These are phyloP conservation scores for Molanna angustata DNA, from an alignment of 2,888 invertebrate genomes.

Conservation along the genomic window DNA sequence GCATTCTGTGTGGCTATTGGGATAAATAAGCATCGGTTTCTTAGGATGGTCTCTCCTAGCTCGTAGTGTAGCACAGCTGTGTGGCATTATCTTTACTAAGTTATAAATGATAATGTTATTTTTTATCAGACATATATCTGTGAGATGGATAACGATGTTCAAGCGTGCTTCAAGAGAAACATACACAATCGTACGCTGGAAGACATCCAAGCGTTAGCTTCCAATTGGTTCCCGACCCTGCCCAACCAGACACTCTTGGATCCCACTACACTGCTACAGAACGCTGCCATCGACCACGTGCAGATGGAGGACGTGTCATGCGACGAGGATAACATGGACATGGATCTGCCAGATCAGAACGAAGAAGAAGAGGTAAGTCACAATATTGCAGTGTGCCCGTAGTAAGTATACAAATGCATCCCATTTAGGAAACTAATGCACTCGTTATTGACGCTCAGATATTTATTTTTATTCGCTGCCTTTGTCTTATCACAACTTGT, in stretches of 20 bases:
- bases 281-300: slow-evolving; percentile 76
- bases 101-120: no score
- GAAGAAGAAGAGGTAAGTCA: slow-evolving; percentile 52
- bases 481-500: no score
- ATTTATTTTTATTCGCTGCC: no score
- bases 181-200: slow-evolving; percentile 75
- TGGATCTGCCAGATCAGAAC: slow-evolving; percentile 33
- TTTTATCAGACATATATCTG: slow-evolving; percentile 79
- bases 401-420: no score
- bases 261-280: slow-evolving; percentile 79
- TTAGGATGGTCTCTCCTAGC: no score
- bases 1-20: no score
- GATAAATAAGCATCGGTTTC: no score
- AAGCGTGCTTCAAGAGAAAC: slow-evolving; percentile 78
- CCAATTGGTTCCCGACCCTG: slow-evolving; percentile 77
- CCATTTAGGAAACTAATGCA: no score
- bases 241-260: slow-evolving; percentile 79
- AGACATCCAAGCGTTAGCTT: slow-evolving; percentile 72
- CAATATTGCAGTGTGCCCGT: no score
- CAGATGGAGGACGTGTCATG: slow-evolving; percentile 76
- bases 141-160: slow-evolving; percentile 79
- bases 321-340: slow-evolving; percentile 41
- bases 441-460: no score
- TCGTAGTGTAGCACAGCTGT: no score
- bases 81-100: no score